These are phyloP conservation scores for Corythaixoides concolor DNA, from an alignment of 2,113 vertebrate genomes.

Conservation along the genomic window DNA sequence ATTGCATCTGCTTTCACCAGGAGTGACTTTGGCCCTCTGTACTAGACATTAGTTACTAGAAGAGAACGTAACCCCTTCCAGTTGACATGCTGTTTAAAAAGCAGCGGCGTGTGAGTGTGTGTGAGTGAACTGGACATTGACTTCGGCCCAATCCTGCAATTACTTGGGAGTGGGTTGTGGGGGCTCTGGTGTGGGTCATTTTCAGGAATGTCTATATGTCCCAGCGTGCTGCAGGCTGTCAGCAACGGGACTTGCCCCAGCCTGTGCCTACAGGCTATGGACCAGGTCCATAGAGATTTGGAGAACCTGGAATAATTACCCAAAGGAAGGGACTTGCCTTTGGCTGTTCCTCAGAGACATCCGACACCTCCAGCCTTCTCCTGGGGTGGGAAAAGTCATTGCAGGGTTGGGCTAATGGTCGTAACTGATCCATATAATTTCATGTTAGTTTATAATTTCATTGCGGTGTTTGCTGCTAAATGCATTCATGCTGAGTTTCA, in stretches of 20 bases:
- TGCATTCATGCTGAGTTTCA: constrained; percentile 47
- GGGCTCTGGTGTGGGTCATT: background rate
- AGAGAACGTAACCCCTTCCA: constrained; percentile 4
- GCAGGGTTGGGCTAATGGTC: constrained; percentile 48
- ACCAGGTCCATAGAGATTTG: background rate
- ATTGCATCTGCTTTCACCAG: constrained; percentile 55
- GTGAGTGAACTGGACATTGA: background rate
- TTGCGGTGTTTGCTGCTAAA: constrained; percentile 46
- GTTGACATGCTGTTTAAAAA: background rate
- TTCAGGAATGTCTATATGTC: background rate
- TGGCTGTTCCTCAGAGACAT: background rate
- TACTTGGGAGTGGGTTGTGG: background rate
- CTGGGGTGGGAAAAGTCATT: constrained; percentile 4
- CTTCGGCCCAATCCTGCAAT: constrained; percentile 44
- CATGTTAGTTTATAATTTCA: constrained; percentile 14
- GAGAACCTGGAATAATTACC: background rate
- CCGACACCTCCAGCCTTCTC: background rate
- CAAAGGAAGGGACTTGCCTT: background rate
- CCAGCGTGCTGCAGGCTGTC: background rate
- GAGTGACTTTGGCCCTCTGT: constrained; percentile 58
- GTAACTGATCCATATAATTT: background rate
- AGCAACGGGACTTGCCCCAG: background rate
- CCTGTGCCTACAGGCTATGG: background rate
- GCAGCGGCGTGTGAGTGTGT: background rate
- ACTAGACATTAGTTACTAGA: background rate